Evolutionary conservation across 2,888 invertebrate genomes (phyloP), one percentile per base, ranked within the genome.

Genomic region (Drosophila gaucha): DNA sequence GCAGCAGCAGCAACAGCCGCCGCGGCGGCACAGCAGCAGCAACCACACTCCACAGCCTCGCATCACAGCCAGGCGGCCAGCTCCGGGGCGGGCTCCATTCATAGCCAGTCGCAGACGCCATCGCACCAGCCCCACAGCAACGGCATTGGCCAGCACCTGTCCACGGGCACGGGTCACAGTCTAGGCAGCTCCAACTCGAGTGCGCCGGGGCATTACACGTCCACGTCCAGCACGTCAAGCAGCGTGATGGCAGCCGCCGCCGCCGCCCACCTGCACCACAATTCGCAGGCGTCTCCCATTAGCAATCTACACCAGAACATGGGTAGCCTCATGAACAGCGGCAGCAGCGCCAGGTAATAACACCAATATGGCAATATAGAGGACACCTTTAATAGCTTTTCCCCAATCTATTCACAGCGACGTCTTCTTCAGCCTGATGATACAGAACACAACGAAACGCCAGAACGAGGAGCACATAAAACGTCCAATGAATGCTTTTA

Each of bases 401-500:
- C 28, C 43, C 0, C 20, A 1, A 36, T 46, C 5, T 6, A 3
- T 50, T 24, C 18, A 16, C 75, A 91, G 91, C 76, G 91, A 91
- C 73, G 92, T 91, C 67, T 91, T 91, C 86, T 91, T 91, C 74
- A 91, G 91, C 83, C 89, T 91, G 74, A 91, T 91, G 91, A 91
- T 91, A 79, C 91, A 91, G 77, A 91, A 92, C 84, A 91, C 92
- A 90, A 90, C 91, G 87, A 92, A 92, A 65, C 90, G 92, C 88
- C 93, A 94, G 58, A 96, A 95, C 74, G 96, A 96, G 85, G 96
- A 97, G 87, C 97, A 98, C 92, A 98, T 98, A 86, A 99, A 98
- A 92, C 93, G 98, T 75, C 98, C 98, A 31, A 99, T 99, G 98
- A 99, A 99, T 92, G 98, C 98, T 1, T 98, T 98, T 92, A 98